Base-by-base conservation (phyloP, 1,140 invertebrate genomes). In the Lanistes nyassanus region DNA sequence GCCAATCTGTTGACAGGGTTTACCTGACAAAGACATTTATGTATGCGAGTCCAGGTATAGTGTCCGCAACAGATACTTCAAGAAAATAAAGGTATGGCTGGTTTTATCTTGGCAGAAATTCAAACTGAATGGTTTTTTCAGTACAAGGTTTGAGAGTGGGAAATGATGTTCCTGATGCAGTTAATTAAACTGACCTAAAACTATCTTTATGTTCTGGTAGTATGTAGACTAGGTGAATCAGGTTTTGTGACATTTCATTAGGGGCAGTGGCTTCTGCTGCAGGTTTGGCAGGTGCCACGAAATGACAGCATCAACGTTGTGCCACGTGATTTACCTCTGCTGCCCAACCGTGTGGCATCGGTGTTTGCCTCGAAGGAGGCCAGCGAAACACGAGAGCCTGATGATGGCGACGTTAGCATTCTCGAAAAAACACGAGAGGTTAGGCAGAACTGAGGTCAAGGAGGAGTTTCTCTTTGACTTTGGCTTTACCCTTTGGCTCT, bases 11-110 rank as follows among this genome's bases (percentile, higher is more conserved):
- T 80, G 80, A 37, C 76, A 88, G 90, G 94, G 93, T 84, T 95
- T 97, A 86, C 91, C 93, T 1, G 96, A 98, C 75, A 97, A 97
- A 86, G 97, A 99, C 90, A 94, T 99, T 0, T 99, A 95, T 86
- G 97, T 99, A 0, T 99, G 98, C 87, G 98, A 99, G 90, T 97
- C 96, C 23, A 92, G 97, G 19, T 99, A 99, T 88, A 95, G 94
- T 76, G 93, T 94, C 0, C 94, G 93, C 83, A 92, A 92, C 31
- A 92, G 96, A 78, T 92, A 93, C 77, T 98, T 99, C 87, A 98
- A 98, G 89, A 98, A 98, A 89, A 96, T 98, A 34, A 98, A 98
- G 90, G 93, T 94, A 79, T 68, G 69, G 55, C 9, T 39, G 36
- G 34, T 6, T n/a, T 19, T 26, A 65, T 36, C 7, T 26, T 1